Conservation (phyloP, 2,888 invertebrate species). For the Dryadula phaetusa region DNA sequence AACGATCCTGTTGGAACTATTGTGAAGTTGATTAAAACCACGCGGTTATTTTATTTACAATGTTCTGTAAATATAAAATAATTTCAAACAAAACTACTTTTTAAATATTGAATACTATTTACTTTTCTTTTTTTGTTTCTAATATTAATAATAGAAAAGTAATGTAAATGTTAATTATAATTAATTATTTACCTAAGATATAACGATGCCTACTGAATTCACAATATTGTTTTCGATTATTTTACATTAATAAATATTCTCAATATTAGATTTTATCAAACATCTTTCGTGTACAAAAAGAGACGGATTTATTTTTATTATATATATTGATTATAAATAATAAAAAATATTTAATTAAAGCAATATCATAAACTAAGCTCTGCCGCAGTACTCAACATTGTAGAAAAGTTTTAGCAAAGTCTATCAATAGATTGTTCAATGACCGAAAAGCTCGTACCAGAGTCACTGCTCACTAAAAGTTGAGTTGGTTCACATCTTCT, state of each 20-base stretch:
- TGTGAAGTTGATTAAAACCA: slow-evolving; percentile 22
- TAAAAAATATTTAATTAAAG: not conserved
- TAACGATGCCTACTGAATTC: no score
- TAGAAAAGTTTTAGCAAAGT: slow-evolving; percentile 4
- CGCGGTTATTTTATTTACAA: not conserved
- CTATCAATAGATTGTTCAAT: slow-evolving; percentile 7
- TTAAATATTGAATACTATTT: not conserved
- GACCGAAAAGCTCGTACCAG: not conserved
- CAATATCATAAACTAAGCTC: not conserved
- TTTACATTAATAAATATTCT: no score
- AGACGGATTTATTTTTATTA: no score
- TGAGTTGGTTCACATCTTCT: not conserved
- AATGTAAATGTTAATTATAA: no score
- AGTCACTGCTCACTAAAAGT: slow-evolving; percentile 5
- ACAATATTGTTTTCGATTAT: no score
- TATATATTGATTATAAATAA: no score
- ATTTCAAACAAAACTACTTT: not conserved
- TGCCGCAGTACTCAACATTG: slow-evolving; percentile 1
- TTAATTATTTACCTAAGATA: no score
- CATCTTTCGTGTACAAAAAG: no score
- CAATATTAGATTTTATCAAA: no score
- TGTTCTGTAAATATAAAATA: not conserved
- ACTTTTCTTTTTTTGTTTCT: not conserved
- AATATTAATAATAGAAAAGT: no score
- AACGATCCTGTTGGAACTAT: slow-evolving; percentile 18